phyloP scores from a whole-genome alignment of 92 coral and sea anemone genomes.

The Metridium senile region DNA sequence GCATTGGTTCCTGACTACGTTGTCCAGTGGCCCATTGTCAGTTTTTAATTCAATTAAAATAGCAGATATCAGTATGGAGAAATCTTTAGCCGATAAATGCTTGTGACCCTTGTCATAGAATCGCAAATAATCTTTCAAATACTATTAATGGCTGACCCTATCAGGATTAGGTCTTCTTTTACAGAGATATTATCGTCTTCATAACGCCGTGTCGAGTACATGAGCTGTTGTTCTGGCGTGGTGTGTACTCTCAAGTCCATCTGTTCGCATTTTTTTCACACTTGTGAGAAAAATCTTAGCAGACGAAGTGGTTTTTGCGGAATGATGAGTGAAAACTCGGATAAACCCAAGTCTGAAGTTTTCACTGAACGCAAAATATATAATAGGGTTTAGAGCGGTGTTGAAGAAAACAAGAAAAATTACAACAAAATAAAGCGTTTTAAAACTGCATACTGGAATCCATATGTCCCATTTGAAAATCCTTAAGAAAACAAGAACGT shows the following conservation, averaged over 20 bases:
- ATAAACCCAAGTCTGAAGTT: conserved; percentile 54
- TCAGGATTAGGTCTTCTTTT: neutral
- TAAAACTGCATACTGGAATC: conserved; percentile 23
- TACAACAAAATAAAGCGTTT: conserved; percentile 22
- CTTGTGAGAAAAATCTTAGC: conserved; percentile 27
- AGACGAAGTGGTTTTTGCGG: conserved; percentile 2
- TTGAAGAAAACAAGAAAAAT: conserved; percentile 37
- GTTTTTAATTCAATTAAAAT: too few relatives aligned
- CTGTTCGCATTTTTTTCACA: conserved; percentile 21
- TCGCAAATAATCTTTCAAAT: neutral
- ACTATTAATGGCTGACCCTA: neutral
- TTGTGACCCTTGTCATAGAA: too few relatives aligned
- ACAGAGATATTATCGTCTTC: neutral
- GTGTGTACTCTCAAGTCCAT: neutral
- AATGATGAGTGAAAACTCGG: conserved; percentile 29
- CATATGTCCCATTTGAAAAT: conserved; percentile 38
- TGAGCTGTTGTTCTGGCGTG: conserved; percentile 11
- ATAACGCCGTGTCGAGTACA: conserved; percentile 25
- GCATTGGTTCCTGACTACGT: too few relatives aligned
- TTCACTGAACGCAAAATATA: conserved; percentile 66
- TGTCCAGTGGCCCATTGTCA: too few relatives aligned
- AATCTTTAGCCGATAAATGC: too few relatives aligned
- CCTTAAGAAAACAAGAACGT: conserved; percentile 35
- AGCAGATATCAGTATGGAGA: too few relatives aligned
- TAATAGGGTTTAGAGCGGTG: conserved; percentile 50